Base-by-base conservation (phyloP, 2,888 invertebrate species). In the Ditylenchus weischeri region DNA sequence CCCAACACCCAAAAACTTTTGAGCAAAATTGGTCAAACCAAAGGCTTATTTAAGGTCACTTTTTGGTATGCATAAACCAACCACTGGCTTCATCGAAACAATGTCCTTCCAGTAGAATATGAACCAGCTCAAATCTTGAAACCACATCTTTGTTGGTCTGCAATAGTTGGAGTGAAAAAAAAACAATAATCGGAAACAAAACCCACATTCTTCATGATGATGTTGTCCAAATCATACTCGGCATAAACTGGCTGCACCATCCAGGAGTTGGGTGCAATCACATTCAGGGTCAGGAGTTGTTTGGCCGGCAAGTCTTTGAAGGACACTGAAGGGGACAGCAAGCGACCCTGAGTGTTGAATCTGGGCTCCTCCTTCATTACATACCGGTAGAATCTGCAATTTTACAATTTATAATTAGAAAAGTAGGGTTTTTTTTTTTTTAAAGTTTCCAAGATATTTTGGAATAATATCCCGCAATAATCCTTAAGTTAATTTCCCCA, bases 81-180 rank as follows among this genome's bases (percentile, higher is more conserved):
- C 43, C 75, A 10, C 62, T 87, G 6, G 90, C 88, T 54, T 86
- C 84, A 85, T 96, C 96, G 86, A 93, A 94, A 83, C 98, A 98
- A 84, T 98, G 96, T 0, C 87, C 94, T 86, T 98, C 98, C 59
- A 98, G 86, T 1, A 98, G 85, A 10, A 98, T 86, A 85, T 95
- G 90, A 83, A 96, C 95, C 78, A 98, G 85, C 84, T 96, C 95
- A 85, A 92, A 98, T 84, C 93, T 92, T 79, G 95, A 95, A 83
- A 80, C 85, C 77, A 86, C 84, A 49, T 84, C 84, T 21, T 75
- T 75, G 18, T 83, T 79, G 5, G 43, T 60, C 69, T 68, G 58
- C 29, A 66, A 19, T 11, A 54, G 4, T 29, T 54, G 8, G 43
- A 2, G 3, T 43, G 43, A 19, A 38, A 47, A 21, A 15, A 38